These are phyloP conservation scores for Ciconia stormi DNA, from an alignment of 2,113 vertebrate species.

Conservation along the genomic window DNA sequence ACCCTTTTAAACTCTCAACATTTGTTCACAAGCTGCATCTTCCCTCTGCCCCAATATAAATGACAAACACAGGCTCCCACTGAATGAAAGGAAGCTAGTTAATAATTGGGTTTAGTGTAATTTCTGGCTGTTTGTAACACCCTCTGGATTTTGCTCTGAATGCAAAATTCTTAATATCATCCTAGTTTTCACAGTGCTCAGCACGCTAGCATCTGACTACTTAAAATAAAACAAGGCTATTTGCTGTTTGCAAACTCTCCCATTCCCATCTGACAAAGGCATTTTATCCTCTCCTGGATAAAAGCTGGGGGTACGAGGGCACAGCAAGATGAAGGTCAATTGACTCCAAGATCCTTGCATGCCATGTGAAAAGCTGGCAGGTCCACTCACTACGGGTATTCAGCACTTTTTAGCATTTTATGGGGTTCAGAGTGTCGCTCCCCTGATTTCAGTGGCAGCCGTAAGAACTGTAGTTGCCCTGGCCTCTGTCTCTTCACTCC, in stretches of 20 bases:
- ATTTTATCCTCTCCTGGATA: background rate
- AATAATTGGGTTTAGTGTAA: background rate
- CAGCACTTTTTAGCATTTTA: background rate
- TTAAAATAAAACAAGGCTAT: background rate
- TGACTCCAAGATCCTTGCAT: background rate
- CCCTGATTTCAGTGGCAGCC: background rate
- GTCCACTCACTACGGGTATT: background rate
- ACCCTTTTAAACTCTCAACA: background rate
- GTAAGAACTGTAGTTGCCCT: fast-evolving
- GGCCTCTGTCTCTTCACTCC: fast-evolving
- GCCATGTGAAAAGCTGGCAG: fast-evolving
- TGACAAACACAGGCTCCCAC: background rate
- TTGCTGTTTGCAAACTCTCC: background rate
- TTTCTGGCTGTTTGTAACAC: background rate
- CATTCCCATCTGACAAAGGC: background rate
- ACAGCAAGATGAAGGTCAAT: background rate
- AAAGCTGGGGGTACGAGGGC: background rate
- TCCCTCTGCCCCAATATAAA: background rate
- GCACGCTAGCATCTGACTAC: background rate
- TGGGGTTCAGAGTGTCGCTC: background rate
- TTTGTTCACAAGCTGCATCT: conserved; percentile 8
- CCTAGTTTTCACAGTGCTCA: background rate
- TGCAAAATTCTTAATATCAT: background rate
- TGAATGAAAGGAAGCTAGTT: background rate
- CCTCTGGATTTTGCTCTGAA: background rate